These are phyloP conservation scores for Ornithoptera priamus DNA, from an alignment of 2,888 invertebrate genomes.

Conservation along the genomic window DNA sequence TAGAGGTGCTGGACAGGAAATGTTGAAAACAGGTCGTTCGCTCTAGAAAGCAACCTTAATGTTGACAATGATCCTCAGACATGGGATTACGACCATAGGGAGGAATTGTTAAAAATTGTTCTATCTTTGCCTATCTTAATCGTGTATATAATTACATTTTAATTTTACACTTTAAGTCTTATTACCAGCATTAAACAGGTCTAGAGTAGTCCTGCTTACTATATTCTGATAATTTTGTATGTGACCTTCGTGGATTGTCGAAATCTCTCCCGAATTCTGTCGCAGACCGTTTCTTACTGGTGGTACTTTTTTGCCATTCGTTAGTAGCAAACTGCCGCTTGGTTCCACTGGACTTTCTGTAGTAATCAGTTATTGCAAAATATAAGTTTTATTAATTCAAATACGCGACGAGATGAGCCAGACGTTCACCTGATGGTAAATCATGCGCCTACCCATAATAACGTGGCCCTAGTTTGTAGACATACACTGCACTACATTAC, in stretches of 20 bases:
- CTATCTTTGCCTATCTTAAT: neutral
- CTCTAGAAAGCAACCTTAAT: too few species aligned
- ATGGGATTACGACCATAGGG: too few species aligned
- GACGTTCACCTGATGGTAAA: too few species aligned
- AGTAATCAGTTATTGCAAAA: constrained; percentile 16
- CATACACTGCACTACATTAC: too few species aligned
- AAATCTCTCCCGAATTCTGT: constrained; percentile 64
- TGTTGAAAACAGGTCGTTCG: too few species aligned
- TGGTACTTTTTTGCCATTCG: constrained; percentile 60
- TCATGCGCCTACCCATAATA: too few species aligned
- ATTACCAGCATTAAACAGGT: constrained; percentile 52
- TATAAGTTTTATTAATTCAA: too few species aligned
- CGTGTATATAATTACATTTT: neutral
- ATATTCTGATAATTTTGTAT: constrained; percentile 55
- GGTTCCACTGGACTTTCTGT: constrained; percentile 34
- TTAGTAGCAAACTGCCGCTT: constrained; percentile 31
- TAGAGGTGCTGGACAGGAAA: too few species aligned
- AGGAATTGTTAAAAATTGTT: neutral
- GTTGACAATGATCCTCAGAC: too few species aligned
- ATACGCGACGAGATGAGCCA: too few species aligned
- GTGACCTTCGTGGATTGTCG: constrained; percentile 67
- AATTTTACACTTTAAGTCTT: constrained; percentile 23
- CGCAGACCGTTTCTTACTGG: constrained; percentile 58
- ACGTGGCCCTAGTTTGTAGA: too few species aligned
- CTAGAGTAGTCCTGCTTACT: constrained; percentile 55